Conservation (phyloP, 2,797 vertebrate genomes). For the Helostoma temminkii region DNA sequence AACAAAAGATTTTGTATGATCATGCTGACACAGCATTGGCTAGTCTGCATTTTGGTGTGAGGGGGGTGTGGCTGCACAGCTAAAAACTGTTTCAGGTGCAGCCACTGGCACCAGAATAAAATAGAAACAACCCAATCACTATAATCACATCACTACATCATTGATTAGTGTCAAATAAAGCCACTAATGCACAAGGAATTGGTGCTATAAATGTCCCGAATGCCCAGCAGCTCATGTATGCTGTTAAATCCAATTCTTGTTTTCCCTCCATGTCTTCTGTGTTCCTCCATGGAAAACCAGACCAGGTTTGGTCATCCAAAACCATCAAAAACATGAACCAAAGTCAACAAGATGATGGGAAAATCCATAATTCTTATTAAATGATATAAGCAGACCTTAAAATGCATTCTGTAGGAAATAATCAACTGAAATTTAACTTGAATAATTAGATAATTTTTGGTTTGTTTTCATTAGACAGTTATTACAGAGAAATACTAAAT, state of each 20-base stretch:
- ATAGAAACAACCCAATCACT: no score
- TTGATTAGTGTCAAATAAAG: neutral
- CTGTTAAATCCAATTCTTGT: neutral
- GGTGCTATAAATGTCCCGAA: neutral
- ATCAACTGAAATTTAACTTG: constrained; percentile 49
- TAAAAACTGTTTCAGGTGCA: neutral
- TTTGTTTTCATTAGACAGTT: constrained; percentile 46
- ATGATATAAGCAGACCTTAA: constrained; percentile 58
- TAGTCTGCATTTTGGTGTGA: no score
- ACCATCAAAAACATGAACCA: neutral
- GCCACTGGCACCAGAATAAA: neutral
- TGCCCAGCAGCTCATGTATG: neutral
- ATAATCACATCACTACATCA: neutral
- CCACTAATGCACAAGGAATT: neutral
- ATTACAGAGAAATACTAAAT: constrained; percentile 45
- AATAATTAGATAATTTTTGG: constrained; percentile 53
- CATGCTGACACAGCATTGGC: no score
- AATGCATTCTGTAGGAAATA: constrained; percentile 53
- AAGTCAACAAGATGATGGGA: constrained; percentile 44
- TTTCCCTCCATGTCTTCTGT: no score
- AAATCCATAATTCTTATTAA: constrained; percentile 51
- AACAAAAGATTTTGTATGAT: no score
- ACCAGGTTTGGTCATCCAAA: neutral
- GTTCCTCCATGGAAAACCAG: neutral
- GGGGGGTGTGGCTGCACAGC: no score